These are phyloP conservation scores for Phoxinus phoxinus DNA, from an alignment of 2,113 vertebrate genomes.

Conservation along the genomic window DNA sequence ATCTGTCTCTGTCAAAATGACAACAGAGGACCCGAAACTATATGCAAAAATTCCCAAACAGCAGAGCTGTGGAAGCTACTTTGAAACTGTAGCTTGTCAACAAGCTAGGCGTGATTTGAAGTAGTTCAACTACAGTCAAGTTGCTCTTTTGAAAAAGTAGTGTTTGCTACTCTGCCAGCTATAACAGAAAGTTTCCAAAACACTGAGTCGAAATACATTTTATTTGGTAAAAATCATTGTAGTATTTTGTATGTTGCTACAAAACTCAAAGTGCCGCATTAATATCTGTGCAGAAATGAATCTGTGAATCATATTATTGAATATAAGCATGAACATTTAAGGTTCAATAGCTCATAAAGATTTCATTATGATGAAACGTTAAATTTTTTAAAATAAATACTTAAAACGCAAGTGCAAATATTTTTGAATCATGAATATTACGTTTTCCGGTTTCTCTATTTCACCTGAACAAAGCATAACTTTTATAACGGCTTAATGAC, in stretches of 20 bases:
- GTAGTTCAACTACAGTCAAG: background rate
- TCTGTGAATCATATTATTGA: background rate
- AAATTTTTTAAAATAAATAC: background rate
- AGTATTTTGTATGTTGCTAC: background rate
- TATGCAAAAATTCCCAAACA: constrained; percentile 13
- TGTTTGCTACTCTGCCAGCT: background rate
- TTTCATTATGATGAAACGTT: background rate
- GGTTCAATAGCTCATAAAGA: background rate
- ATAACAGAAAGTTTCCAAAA: background rate
- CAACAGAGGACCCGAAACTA: constrained; percentile 1
- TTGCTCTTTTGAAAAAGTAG: constrained; percentile 1
- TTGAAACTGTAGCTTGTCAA: background rate
- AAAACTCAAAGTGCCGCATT: background rate
- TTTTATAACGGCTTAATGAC: too few relatives aligned
- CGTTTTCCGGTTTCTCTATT: too few relatives aligned
- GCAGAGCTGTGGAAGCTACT: constrained; percentile 5
- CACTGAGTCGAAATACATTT: background rate
- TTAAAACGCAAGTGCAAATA: too few relatives aligned
- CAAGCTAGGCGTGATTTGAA: constrained; percentile 4
- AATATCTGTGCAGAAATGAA: background rate
- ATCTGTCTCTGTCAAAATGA: constrained; percentile 24
- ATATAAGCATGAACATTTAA: background rate
- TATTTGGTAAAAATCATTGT: background rate
- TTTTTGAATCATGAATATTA: too few relatives aligned
- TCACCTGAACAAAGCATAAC: too few relatives aligned